Percentiles rank a stretch among this genome's conserved stretches.
Evolutionary conservation across 2,797 vertebrate genomes (phyloP).

Genomic region (Enteromius unitaeniatus): DNA sequence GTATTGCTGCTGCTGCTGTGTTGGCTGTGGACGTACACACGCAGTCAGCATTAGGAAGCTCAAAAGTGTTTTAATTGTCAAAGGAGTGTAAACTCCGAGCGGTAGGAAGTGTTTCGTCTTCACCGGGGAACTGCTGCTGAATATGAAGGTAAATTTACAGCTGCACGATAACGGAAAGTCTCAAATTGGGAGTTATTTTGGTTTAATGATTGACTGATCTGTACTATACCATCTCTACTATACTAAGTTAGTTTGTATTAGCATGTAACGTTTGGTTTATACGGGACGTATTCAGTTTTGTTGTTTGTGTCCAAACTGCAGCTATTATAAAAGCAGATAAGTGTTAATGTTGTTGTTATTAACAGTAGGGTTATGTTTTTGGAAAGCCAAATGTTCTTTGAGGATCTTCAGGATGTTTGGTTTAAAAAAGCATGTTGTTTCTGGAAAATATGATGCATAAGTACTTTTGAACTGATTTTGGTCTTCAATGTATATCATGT

Average conservation of each 20-base stretch:
- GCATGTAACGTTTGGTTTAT: neutral
- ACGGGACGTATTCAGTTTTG: neutral
- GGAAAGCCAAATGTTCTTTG: slow-evolving; percentile 6
- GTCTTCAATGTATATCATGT: neutral
- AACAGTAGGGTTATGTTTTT: neutral
- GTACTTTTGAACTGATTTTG: neutral
- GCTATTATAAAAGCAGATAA: neutral
- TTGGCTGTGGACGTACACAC: slow-evolving; percentile 15
- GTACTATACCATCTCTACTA: neutral
- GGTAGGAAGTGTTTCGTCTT: neutral
- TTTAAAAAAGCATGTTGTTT: neutral
- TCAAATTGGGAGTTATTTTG: neutral
- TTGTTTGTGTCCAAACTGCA: neutral
- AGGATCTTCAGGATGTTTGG: neutral
- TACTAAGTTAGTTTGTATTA: too few species aligned
- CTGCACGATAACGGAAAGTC: neutral
- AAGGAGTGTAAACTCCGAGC: neutral
- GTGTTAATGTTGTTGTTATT: neutral
- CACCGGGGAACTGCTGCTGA: neutral
- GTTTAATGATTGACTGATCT: neutral
- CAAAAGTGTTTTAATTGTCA: slow-evolving; percentile 10
- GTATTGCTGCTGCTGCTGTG: slow-evolving; percentile 28
- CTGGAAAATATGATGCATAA: slow-evolving; percentile 7
- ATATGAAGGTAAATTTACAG: slow-evolving; percentile 12
- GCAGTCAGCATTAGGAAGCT: neutral